A percentile compares a stretch with the other conserved stretches of the same genome.
These are phyloP conservation scores for Achroia grisella DNA, from an alignment of 1,140 invertebrate genomes.

Conservation along the genomic window DNA sequence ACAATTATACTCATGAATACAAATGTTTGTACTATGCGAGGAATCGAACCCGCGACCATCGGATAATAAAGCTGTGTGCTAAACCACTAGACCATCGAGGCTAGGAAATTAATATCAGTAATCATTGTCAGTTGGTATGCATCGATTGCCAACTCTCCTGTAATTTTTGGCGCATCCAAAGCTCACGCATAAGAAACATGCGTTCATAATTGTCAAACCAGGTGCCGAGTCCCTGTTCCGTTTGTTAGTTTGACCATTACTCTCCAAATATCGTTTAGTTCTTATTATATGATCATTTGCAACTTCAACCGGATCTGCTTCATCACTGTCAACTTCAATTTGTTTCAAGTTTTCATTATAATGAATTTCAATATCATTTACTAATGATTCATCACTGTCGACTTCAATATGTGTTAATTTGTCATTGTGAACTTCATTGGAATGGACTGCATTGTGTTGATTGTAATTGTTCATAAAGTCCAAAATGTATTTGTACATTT, in stretches of 20 bases:
- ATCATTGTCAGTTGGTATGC: background rate
- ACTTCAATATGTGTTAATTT: background rate
- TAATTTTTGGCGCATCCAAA: background rate
- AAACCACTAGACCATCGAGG: too few relatives aligned
- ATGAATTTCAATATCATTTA: background rate
- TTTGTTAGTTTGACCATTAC: too few relatives aligned
- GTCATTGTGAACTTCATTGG: background rate
- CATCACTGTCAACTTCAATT: too few relatives aligned
- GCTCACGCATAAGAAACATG: background rate
- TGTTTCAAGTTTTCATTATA: background rate
- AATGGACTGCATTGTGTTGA: too few relatives aligned
- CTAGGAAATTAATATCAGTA: background rate
- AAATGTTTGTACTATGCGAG: too few relatives aligned
- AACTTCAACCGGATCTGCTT: too few relatives aligned
- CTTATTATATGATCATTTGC: too few relatives aligned
- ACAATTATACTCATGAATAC: too few relatives aligned
- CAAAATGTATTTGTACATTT: background rate
- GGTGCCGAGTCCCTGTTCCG: too few relatives aligned
- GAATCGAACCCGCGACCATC: too few relatives aligned
- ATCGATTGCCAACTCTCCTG: background rate
- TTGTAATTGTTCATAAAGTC: background rate
- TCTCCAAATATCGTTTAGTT: too few relatives aligned
- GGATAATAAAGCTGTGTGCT: too few relatives aligned
- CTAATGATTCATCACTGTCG: background rate
- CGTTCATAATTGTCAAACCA: background rate